Conservation (phyloP, 2,888 invertebrate genomes). For the Megaustenia siamemsis region DNA sequence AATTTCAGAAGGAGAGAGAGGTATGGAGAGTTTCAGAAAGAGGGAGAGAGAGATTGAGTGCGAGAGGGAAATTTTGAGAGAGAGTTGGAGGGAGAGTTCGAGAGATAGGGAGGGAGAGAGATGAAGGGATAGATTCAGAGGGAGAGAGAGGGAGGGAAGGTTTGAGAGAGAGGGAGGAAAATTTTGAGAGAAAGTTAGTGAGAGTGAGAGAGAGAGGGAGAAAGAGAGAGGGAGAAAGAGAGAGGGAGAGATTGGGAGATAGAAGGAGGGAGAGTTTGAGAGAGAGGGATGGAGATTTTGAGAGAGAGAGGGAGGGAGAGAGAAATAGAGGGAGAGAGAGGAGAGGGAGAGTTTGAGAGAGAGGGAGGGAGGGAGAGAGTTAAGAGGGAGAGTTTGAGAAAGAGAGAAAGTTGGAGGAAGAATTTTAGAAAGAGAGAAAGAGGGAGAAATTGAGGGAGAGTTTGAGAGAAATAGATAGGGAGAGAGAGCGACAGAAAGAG, state of each 20-base stretch:
- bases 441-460: too few relatives aligned
- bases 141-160: neutral
- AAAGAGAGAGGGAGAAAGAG: neutral
- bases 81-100: neutral
- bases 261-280: neutral
- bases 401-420: neutral
- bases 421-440: constrained; percentile 11
- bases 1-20: too few relatives aligned
- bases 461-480: too few relatives aligned
- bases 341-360: neutral
- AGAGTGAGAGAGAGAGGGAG: neutral
- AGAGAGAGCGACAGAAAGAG: too few relatives aligned
- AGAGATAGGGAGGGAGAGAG: neutral
- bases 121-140: neutral
- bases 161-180: neutral
- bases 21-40: too few relatives aligned
- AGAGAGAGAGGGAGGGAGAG: neutral
- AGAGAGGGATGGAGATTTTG: neutral
- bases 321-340: neutral
- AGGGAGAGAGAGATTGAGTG: neutral
- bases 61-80: neutral
- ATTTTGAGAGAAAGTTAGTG: neutral
- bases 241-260: neutral
- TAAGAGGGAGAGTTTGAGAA: neutral
- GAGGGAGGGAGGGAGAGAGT: neutral